Evolutionary conservation across 2,113 vertebrate genomes (phyloP), one percentile per base, ranked within the genome.

Genomic region (Centropus unirufus): DNA sequence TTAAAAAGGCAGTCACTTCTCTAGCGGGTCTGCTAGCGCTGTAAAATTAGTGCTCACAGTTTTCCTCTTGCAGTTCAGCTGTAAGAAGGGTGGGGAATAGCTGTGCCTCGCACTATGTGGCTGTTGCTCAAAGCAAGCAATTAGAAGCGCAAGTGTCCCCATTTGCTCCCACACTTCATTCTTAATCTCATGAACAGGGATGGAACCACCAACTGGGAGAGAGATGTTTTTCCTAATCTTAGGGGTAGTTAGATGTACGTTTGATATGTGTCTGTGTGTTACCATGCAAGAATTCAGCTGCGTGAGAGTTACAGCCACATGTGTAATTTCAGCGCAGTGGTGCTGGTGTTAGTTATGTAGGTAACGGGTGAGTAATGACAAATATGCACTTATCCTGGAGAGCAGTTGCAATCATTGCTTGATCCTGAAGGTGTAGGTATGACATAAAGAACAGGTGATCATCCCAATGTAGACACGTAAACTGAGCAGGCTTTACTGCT

Each of bases 111-210:
- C 61, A 44, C 83, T 90, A 21, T 83, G 51, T 89, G 67, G 73
- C 72, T 90, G 82, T 67, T 24, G 7, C 82, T 80, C 68, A 89
- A 77, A 72, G 74, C 69, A 93, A 83, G 85, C 68, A 86, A 87
- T 94, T 92, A 92, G 87, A 90, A 94, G 72, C 46, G 67, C 47
- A 74, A 74, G 47, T 2, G 9, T 85, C 91, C 87, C 68, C 63
- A 92, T 93, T 91, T 90, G 59, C 34, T 93, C 75, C 82, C 63
- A 64, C 22, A 6, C 52, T 63, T 77, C 26, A 74, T 55, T 80
- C 95, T 89, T 80, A 87, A 77, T 88, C 83, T 87, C 68, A 80
- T 44, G 70, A 95, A 70, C 52, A 95, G 66, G 69, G 15, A 47
- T 29, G 44, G 68, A 90, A 39, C 61, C 61, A 86, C 75, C 59